Evolutionary conservation across 2,113 vertebrate genomes (phyloP).

Genomic region (Copsychus sechellarum): DNA sequence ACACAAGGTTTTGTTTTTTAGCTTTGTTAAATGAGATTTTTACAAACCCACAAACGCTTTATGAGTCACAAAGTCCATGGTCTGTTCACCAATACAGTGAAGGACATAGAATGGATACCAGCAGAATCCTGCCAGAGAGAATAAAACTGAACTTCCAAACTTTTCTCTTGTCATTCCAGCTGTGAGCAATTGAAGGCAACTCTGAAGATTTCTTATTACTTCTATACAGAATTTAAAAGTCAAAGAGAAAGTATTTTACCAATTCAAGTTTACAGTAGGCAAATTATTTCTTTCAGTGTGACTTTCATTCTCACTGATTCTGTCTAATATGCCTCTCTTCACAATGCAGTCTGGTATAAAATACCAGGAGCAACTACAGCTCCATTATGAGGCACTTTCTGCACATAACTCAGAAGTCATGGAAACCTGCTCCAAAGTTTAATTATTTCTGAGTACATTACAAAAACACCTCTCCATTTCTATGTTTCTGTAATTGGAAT

Average conservation of each 20-base stretch:
- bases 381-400: background rate
- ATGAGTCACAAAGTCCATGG: background rate
- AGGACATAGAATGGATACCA: background rate
- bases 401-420: background rate
- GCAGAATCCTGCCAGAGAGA: background rate
- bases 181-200: background rate
- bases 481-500: slow-evolving; percentile 23
- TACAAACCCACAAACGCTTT: background rate
- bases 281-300: slow-evolving; percentile 26
- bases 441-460: slow-evolving; percentile 27
- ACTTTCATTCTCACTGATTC: slow-evolving; percentile 10
- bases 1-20: background rate
- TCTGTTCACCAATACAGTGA: background rate
- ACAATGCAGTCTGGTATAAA: background rate
- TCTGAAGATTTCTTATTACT: background rate
- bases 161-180: background rate
- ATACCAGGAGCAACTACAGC: background rate
- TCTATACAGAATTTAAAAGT: background rate
- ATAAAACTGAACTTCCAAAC: background rate
- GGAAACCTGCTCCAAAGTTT: slow-evolving; percentile 5
- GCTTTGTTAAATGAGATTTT: background rate
- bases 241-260: background rate
- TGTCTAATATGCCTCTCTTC: background rate
- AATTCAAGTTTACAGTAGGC: background rate
- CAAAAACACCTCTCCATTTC: slow-evolving; percentile 8